phyloP scores from a whole-genome alignment of 2,797 vertebrate species.

The Crenichthys baileyi region DNA sequence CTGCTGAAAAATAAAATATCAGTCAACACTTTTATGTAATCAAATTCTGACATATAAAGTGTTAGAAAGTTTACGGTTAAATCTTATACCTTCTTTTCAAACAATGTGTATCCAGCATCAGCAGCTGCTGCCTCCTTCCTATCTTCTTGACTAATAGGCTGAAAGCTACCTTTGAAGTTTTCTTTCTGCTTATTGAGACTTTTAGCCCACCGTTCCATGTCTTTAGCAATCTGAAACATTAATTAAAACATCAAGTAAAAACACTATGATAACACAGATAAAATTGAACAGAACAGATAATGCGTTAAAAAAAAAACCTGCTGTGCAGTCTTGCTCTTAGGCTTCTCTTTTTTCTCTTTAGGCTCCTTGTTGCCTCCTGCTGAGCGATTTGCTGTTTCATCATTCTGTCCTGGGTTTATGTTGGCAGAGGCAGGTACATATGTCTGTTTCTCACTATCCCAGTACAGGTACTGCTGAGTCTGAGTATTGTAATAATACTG shows the following conservation, averaged over 20 bases:
- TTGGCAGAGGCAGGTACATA: constrained; percentile 87
- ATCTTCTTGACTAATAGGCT: constrained; percentile 93
- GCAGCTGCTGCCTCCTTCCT: constrained; percentile 94
- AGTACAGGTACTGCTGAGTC: constrained; percentile 98
- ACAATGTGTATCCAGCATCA: constrained; percentile 94
- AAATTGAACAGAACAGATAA: not conserved
- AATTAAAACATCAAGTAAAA: not conserved
- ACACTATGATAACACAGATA: not conserved
- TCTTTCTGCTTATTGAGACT: constrained; percentile 99
- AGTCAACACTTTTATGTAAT: not conserved
- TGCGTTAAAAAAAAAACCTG: constrained; percentile 79
- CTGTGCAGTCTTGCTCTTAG: constrained; percentile 98
- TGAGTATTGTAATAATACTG: constrained; percentile 99
- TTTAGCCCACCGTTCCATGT: constrained; percentile 99
- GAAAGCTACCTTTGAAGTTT: constrained; percentile 96
- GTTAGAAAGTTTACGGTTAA: not conserved
- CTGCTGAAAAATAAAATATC: constrained; percentile 64
- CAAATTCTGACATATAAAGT: not conserved
- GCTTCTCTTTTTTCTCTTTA: constrained; percentile 97
- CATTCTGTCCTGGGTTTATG: constrained; percentile 56
- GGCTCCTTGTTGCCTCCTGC: constrained; percentile 80
- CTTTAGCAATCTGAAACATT: constrained; percentile 92
- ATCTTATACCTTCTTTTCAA: constrained; percentile 95
- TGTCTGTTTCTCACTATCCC: constrained; percentile 95
- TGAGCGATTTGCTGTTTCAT: constrained; percentile 45